These are phyloP conservation scores for Oncorhynchus tshawytscha DNA, from an alignment of 2,113 vertebrate genomes.

Conservation along the genomic window DNA sequence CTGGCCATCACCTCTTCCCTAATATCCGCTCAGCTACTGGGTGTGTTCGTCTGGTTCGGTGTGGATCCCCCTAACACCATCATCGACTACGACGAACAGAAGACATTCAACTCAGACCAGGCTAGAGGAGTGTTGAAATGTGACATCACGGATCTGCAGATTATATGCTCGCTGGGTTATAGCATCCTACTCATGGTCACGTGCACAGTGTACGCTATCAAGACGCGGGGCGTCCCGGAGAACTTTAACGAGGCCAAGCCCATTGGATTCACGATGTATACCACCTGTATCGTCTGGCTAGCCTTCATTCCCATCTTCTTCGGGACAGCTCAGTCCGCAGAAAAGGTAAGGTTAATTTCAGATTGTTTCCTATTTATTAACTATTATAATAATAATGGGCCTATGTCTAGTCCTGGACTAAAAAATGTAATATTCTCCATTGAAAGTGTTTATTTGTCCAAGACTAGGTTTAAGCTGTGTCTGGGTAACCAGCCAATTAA, in stretches of 20 bases:
- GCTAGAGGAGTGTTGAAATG: conserved; percentile 93
- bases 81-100: conserved; percentile 93
- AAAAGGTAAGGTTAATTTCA: conserved; percentile 83
- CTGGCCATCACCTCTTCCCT: conserved; percentile 91
- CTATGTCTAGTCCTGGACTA: too few relatives aligned
- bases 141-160: conserved; percentile 95
- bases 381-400: too few relatives aligned
- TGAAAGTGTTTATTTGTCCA: too few relatives aligned
- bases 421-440: too few relatives aligned
- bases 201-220: conserved; percentile 97
- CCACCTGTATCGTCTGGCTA: conserved; percentile 97
- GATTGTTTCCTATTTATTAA: not conserved
- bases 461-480: too few relatives aligned
- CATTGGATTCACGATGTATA: conserved; percentile 99
- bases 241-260: conserved; percentile 98
- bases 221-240: conserved; percentile 95
- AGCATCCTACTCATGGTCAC: conserved; percentile 98
- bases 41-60: conserved; percentile 93
- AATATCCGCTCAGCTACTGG: conserved; percentile 90
- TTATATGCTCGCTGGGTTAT: conserved; percentile 95
- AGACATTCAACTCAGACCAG: conserved; percentile 84
- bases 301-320: conserved; percentile 99
- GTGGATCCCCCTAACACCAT: conserved; percentile 92
- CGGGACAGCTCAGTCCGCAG: conserved; percentile 93
- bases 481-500: too few relatives aligned